Evolutionary conservation across 2,797 vertebrate species (phyloP), one percentile per base, ranked within the genome.

Genomic region (Nannoperca obscura): DNA sequence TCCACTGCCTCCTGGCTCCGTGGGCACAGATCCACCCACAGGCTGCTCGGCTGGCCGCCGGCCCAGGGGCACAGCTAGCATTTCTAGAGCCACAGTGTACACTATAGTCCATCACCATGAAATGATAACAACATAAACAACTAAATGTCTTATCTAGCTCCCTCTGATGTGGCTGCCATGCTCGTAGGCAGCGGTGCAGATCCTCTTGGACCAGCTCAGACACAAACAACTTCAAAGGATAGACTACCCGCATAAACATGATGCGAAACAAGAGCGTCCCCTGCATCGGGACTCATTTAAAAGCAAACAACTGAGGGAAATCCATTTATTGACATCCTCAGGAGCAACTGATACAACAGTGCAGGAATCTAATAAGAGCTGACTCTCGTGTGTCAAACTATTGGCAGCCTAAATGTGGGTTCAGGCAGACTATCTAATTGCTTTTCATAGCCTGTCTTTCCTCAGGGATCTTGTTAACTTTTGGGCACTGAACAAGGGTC

Each of bases 381-480:
- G 57, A 86, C 79, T 86, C 84, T 84, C 86, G 11, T 78, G 83
- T 89, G 88, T 86, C 84, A 84, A 87, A 84, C 81, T 87, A 88
- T 85, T 59, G 90, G 78, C 76, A 83, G 80, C 74, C 49, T 83
- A 74, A 91, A 86, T 81, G 81, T 40, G 84, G 71, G 81, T 80
- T 87, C 80, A 75, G 71, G 42, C 80, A 64, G 84, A 58, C 76
- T 62, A 72, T 85, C 87, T 93, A 93, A 92, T 93, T 92, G 88
- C 91, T 90, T 91, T 88, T 89, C 76, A 81, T 74, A 74, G 81
- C 54, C 30, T 11, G 58, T 58, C 74, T 88, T 80, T 90, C 92
- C 87, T 87, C 19, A 0, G 88, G 90, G 91, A 92, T 70, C 78
- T 88, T 88, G 86, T 91, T 94, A 91, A 87, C 81, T 80, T 89